Evolutionary conservation across 2,888 invertebrate species (phyloP).

Genomic region (Rutpela maculata): DNA sequence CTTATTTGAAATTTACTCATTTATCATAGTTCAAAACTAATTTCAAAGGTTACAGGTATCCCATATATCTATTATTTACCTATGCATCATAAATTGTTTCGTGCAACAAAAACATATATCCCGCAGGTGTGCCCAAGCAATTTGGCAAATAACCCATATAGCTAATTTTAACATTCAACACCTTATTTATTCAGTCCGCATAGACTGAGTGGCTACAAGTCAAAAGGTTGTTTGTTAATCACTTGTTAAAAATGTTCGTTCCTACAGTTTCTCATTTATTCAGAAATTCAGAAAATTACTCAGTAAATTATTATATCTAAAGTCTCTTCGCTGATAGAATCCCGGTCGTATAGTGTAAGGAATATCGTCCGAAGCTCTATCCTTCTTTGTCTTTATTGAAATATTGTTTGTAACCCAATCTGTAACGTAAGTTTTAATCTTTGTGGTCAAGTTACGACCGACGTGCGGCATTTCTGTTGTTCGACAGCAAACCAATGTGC

Average conservation of each 20-base stretch:
- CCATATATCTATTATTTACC: constrained; percentile 9
- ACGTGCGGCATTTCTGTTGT: too few relatives aligned
- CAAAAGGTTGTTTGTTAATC: constrained; percentile 15
- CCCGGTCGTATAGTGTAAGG: too few relatives aligned
- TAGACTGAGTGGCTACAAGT: constrained; percentile 27
- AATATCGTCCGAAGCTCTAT: too few relatives aligned
- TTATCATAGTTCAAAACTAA: not conserved
- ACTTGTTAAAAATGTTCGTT: constrained; percentile 28
- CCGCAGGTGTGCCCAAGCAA: constrained; percentile 10
- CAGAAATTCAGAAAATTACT: too few relatives aligned
- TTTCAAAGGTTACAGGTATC: not conserved
- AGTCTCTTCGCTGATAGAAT: too few relatives aligned
- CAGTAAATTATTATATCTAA: too few relatives aligned
- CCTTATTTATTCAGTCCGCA: not conserved
- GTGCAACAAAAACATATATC: constrained; percentile 3
- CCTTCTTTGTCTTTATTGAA: too few relatives aligned
- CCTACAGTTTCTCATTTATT: not conserved
- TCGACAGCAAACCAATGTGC: too few relatives aligned
- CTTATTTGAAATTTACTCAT: too few relatives aligned
- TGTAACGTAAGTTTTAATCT: too few relatives aligned
- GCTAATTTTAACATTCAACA: constrained; percentile 26
- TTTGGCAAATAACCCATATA: constrained; percentile 6
- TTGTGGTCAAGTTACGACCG: too few relatives aligned
- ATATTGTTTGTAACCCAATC: too few relatives aligned
- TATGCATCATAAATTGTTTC: constrained; percentile 9